These are phyloP conservation scores for Cacoxenus indagator DNA, from an alignment of 2,888 invertebrate species.

Conservation along the genomic window DNA sequence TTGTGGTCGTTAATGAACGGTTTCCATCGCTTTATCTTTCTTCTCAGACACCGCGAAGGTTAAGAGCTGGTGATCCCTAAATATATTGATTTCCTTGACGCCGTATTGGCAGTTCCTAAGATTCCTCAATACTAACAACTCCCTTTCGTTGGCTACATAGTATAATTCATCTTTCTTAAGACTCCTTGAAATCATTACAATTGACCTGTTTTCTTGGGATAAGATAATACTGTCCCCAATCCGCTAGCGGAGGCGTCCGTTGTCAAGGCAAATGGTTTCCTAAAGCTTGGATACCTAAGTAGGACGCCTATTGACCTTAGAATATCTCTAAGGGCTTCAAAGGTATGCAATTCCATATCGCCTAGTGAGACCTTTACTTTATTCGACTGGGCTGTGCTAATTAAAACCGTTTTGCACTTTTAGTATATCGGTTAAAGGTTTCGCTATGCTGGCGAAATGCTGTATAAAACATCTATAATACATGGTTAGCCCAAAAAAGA, in stretches of 20 bases:
- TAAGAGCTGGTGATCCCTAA: no score
- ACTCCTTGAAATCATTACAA: not conserved
- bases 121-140: not conserved
- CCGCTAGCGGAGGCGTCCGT: not conserved
- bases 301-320: not conserved
- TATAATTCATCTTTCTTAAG: not conserved
- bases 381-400: no score
- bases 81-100: not conserved
- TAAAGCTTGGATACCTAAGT: not conserved
- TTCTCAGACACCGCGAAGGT: no score
- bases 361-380: no score
- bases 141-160: not conserved
- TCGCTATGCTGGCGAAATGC: not conserved
- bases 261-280: not conserved
- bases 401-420: no score
- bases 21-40: not conserved
- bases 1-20: not conserved
- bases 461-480: not conserved
- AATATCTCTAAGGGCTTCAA: not conserved
- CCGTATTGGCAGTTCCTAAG: no score
- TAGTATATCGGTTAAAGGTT: no score
- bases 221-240: not conserved
- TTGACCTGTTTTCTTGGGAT: not conserved
- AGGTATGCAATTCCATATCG: no score
- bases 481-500: no score